Base-by-base conservation (phyloP, 2,888 invertebrate genomes). In the Leucozona laternaria region DNA sequence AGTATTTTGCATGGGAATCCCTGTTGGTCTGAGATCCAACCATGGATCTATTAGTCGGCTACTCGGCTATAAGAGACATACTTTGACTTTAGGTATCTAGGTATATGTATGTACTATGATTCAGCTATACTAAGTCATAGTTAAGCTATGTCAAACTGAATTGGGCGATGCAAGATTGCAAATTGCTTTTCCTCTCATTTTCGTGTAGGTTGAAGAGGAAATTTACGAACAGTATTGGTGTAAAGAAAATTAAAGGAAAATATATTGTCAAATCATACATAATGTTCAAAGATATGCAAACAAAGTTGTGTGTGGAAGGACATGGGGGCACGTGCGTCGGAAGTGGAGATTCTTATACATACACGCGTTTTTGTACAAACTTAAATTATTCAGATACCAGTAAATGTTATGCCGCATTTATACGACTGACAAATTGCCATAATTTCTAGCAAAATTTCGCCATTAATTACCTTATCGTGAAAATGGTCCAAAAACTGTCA, bases 131-230 rank as follows among this genome's bases (percentile, higher is more conserved):
- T 79, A 40, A 84, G 84, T 80, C 85, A 80, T 85, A 80, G 81
- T 78, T 79, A 73, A 57, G 68, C 78, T 82, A 86, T 82, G 82
- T 86, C 82, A 86, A 79, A 75, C 71, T 75, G 86, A 79, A 86
- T 79, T 82, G 82, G 86, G 86, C 86, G 82, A 78, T 81, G 73
- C 71, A 31, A 82, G 77, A 86, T 82, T 82, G 82, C 75, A 86
- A 86, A 82, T 86, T 70, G 82, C 78, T 79, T 86, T 86, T 79
- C 78, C 86, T 79, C 71, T 86, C 79, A 45, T 86, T 82, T 55
- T 45, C 40, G 8, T n/a, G 17, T 40, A 73, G 50, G 73, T 57
- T 48, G 22, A 70, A 22, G 15, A 34, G 60, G 58, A 60, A 53
- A 57, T 58, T 1, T 20, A 40, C n/a, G 1, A n/a, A 83, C 82